Conservation (phyloP, 2,888 invertebrate genomes). For the Anticlea derivata region DNA sequence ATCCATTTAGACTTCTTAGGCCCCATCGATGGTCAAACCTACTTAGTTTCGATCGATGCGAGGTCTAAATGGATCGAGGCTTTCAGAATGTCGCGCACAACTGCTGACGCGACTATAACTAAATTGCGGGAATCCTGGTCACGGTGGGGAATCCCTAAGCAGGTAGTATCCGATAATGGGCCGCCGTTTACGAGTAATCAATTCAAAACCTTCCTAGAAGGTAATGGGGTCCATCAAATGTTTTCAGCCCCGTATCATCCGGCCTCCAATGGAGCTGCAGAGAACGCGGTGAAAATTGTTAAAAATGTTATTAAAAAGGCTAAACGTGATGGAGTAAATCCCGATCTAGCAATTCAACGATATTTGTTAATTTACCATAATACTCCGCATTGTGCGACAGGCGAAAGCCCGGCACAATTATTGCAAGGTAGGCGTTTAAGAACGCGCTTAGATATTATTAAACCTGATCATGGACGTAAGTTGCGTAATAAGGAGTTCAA, state of each 20-base stretch:
- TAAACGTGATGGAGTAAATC: conserved; percentile 5
- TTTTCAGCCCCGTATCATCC: conserved; percentile 36
- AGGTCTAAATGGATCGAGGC: conserved; percentile 33
- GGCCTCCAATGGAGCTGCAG: conserved; percentile 33
- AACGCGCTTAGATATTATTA: conserved; percentile 22
- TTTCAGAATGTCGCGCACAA: conserved; percentile 17
- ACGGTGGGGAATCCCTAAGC: conserved; percentile 26
- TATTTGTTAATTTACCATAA: conserved; percentile 32
- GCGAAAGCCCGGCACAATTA: conserved; percentile 26
- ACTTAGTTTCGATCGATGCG: conserved; percentile 27
- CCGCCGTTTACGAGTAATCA: conserved; percentile 26
- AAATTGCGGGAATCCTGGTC: conserved; percentile 10
- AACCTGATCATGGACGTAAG: conserved; percentile 4
- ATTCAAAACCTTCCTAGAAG: conserved; percentile 23
- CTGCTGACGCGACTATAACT: conserved; percentile 2
- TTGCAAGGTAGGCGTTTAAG: conserved; percentile 25
- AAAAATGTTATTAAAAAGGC: conserved; percentile 34
- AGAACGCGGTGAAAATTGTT: conserved; percentile 29
- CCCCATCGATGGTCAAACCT: conserved; percentile 19
- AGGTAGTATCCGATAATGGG: conserved; percentile 34
- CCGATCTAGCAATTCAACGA: conserved; percentile 12
- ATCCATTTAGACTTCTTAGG: conserved; percentile 28
- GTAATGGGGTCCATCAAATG: conserved; percentile 30
- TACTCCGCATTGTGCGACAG: conserved; percentile 29
- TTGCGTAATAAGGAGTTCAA: neutral